These are phyloP conservation scores for Eleutherodactylus coqui DNA, from an alignment of 2,797 vertebrate genomes.

Conservation along the genomic window DNA sequence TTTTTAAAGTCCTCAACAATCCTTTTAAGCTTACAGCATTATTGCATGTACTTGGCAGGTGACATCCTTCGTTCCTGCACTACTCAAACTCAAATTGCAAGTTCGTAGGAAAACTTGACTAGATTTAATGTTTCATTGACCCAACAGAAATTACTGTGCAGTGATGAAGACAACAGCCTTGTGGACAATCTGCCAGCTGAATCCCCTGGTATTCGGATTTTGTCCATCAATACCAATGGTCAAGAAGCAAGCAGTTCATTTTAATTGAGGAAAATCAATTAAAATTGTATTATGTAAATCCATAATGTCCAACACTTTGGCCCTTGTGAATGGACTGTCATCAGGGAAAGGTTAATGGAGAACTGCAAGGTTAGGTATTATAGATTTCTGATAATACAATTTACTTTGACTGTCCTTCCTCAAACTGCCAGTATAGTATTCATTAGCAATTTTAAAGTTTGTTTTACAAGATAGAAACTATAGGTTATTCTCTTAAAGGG, in stretches of 20 bases:
- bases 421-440: slow-evolving; percentile 21
- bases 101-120: background rate
- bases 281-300: slow-evolving; percentile 63
- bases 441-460: slow-evolving; percentile 31
- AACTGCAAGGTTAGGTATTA: slow-evolving; percentile 60
- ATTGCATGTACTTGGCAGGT: background rate
- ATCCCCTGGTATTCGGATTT: slow-evolving; percentile 49
- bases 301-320: slow-evolving; percentile 44
- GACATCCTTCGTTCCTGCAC: background rate
- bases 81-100: background rate
- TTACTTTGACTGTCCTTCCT: slow-evolving; percentile 49
- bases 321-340: slow-evolving; percentile 50
- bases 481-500: background rate
- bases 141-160: slow-evolving; percentile 32
- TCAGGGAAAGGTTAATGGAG: slow-evolving; percentile 57
- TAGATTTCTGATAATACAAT: slow-evolving; percentile 61
- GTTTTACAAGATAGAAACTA: background rate
- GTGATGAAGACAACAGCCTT: slow-evolving; percentile 28
- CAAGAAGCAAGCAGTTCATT: slow-evolving; percentile 52
- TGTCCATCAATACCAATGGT: slow-evolving; percentile 56
- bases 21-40: too few relatives aligned
- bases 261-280: slow-evolving; percentile 63
- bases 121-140: slow-evolving; percentile 31
- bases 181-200: slow-evolving; percentile 21
- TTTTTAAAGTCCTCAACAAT: too few relatives aligned